Evolutionary conservation across 2,797 vertebrate genomes (phyloP), one percentile per base, ranked within the genome.

Genomic region (Leptodactylus fallax): DNA sequence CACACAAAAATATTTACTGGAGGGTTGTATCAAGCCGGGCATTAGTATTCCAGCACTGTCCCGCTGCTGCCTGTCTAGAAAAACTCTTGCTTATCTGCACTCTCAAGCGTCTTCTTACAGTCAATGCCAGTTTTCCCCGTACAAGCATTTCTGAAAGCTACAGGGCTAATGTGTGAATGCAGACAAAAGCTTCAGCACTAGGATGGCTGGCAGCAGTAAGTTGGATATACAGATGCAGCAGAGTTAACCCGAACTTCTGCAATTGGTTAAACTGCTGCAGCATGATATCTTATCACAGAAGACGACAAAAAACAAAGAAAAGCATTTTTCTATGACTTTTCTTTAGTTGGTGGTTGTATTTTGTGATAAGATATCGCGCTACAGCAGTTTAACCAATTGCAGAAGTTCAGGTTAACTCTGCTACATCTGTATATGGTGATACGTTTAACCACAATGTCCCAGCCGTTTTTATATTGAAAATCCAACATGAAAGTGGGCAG

Each of bases 1-100:
- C 47, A 10, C 56, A 65, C 21, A 83, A 76, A 87, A 87, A 87
- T 87, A 87, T 87, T 87, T 87, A 87, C 80, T 82, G 63, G 12
- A 23, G n/a, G 45, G 55, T 49, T 87, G 83, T 77, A 72, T 78
- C 21, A 55, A 63, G 25, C 71, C 60, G 19, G 79, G 25, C 72
- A 87, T 87, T 83, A 78, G 80, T 87, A 87, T 87, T 83, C 86
- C 49, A 49, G 58, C 51, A 23, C 23, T 76, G 80, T 55, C 7
- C 71, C 25, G 10, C 19, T 51, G 45, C 58, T 65, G 58, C 47
- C 71, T 45, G 63, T 56, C 45, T 63, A 77, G n/a, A 67, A 81
- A 53, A 65, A 58, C 61, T 51, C 17, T 63, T 77, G 36, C 71
- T 87, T 87, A 87, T 87, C 86, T 76, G 80, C 25, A 53, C 61